These are phyloP conservation scores for Strix aluco DNA, from an alignment of 2,113 vertebrate genomes.

Conservation along the genomic window DNA sequence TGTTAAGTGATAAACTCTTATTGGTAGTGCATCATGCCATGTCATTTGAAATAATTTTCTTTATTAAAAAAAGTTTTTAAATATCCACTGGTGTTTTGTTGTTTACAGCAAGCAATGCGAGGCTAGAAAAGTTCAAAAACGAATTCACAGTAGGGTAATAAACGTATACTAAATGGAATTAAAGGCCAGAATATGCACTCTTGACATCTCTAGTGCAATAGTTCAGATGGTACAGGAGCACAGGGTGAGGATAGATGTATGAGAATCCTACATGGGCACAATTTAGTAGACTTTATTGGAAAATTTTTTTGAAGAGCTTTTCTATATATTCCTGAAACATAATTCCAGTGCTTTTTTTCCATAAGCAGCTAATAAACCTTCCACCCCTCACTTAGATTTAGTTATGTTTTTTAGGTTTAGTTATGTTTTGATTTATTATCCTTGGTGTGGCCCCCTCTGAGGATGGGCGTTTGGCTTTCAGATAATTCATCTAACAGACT, in stretches of 20 bases:
- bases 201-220: accelerated
- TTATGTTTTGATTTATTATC: neutral
- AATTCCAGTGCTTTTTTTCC: neutral
- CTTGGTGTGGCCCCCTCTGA: neutral
- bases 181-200: accelerated
- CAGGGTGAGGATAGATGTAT: accelerated
- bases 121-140: neutral
- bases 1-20: accelerated
- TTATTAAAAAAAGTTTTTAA: neutral
- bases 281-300: neutral
- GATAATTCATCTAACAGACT: neutral
- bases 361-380: neutral
- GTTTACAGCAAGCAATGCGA: accelerated
- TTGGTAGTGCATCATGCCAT: accelerated
- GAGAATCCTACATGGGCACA: accelerated
- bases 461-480: neutral
- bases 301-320: neutral
- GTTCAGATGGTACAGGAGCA: neutral
- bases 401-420: neutral
- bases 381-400: no score
- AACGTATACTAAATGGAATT: accelerated
- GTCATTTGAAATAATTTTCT: accelerated
- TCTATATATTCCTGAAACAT: accelerated
- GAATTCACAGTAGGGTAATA: accelerated
- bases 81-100: accelerated